phyloP scores from a whole-genome alignment of 2,113 vertebrate genomes.

The Gobiocypris rarus region DNA sequence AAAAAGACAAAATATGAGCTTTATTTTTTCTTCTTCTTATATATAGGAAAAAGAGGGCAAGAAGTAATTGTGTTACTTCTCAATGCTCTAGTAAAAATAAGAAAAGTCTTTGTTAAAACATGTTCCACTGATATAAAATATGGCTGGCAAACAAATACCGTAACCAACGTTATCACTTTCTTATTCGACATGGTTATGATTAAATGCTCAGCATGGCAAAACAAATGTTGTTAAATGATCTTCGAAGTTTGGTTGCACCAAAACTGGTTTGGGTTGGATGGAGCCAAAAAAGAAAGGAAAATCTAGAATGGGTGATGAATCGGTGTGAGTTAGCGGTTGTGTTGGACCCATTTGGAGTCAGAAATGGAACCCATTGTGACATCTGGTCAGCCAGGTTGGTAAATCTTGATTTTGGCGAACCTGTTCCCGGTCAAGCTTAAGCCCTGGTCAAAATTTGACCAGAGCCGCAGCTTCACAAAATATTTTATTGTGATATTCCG shows the following conservation, averaged over 20 bases:
- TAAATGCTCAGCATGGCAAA: background rate
- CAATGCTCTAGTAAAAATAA: background rate
- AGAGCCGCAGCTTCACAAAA: slow-evolving; percentile 86
- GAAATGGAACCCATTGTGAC: slow-evolving; percentile 78
- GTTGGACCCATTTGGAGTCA: slow-evolving; percentile 82
- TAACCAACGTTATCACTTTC: background rate
- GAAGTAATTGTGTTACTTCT: background rate
- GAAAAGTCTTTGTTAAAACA: background rate
- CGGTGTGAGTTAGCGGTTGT: slow-evolving; percentile 48
- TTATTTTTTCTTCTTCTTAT: slow-evolving; percentile 55
- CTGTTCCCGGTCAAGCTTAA: slow-evolving; percentile 77
- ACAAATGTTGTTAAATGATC: background rate
- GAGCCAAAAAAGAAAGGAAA: background rate
- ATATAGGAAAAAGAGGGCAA: background rate
- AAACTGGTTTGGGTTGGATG: background rate
- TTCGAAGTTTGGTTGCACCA: background rate
- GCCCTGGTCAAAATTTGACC: slow-evolving; percentile 89
- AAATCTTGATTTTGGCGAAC: slow-evolving; percentile 86
- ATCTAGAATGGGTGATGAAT: slow-evolving; percentile 5
- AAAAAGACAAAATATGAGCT: slow-evolving; percentile 66
- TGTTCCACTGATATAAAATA: background rate
- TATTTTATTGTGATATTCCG: slow-evolving; percentile 99
- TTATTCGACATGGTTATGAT: background rate
- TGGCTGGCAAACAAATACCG: background rate
- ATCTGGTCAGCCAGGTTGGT: slow-evolving; percentile 95